Conservation (phyloP, 2,888 invertebrate species). For the Oegoconia quadripuncta region DNA sequence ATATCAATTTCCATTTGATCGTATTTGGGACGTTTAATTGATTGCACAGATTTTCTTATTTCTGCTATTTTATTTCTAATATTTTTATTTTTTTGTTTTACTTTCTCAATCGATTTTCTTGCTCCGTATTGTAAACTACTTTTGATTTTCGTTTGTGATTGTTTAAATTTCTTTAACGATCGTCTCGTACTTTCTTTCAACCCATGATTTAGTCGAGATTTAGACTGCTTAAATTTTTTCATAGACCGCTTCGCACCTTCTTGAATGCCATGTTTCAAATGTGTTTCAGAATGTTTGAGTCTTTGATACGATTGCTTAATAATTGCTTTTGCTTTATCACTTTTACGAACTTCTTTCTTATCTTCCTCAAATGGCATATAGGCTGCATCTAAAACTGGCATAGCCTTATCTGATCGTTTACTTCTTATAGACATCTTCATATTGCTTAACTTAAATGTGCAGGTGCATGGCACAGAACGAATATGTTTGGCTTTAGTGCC, state of each 20-base stretch:
- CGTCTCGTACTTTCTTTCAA: conserved; percentile 24
- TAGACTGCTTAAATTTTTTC: conserved; percentile 30
- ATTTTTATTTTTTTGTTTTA: conserved; percentile 19
- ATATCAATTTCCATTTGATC: background rate
- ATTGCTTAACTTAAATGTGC: conserved; percentile 32
- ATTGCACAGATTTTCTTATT: background rate
- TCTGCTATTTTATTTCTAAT: conserved; percentile 16
- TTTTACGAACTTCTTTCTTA: background rate
- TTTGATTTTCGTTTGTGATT: conserved; percentile 21
- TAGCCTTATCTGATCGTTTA: conserved; percentile 9
- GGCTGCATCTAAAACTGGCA: conserved; percentile 9
- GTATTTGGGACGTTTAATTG: background rate
- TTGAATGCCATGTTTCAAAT: too few relatives aligned
- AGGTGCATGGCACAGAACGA: conserved; percentile 51
- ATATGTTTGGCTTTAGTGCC: conserved; percentile 38
- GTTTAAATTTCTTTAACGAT: conserved; percentile 23
- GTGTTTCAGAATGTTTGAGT: conserved; percentile 28
- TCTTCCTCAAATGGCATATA: conserved; percentile 7
- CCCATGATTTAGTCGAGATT: conserved; percentile 21
- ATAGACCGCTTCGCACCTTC: conserved; percentile 21
- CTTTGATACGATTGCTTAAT: conserved; percentile 28
- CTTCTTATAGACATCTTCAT: conserved; percentile 24
- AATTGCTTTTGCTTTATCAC: conserved; percentile 12
- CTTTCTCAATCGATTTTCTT: conserved; percentile 26
- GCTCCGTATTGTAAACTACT: conserved; percentile 16